Evolutionary conservation across 1,140 invertebrate genomes (phyloP), one percentile per base, ranked within the genome.

Genomic region (Armadillidium nasatum): DNA sequence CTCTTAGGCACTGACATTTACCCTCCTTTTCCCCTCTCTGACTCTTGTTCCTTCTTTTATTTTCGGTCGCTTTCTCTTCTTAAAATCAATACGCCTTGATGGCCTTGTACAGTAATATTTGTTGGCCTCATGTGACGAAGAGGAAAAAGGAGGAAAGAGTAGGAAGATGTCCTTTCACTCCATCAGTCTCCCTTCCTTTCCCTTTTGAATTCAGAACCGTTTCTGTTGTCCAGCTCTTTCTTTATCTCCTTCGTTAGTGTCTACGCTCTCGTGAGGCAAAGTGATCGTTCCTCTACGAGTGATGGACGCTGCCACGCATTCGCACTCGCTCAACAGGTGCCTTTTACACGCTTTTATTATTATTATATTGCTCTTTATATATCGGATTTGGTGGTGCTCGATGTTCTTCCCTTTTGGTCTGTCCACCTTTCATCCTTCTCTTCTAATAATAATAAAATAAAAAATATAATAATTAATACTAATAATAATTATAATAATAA

Each of bases 41-140:
- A 3, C 50, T 60, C 50, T 60, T 7, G 1, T 7, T 60, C 50
- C 7, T 6, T 33, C 33, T 33, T 6, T 33, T 6, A 3, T 6
- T 60, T 19, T 60, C 50, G 4, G 11, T 60, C 50, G 11, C 50
- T 60, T 19, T 4, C 50, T 60, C 50, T 60, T 19, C 50, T 4
- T 60, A 60, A 60, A 60, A 60, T 60, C 50, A 60, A 60, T 60
- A 60, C 50, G 50, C 11, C 3, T 60, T 60, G 50, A 60, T 60
- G 50, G 50, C 19, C 11, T 60, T 13, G 50, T 60, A 60, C 19
- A 60, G 50, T 60, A 60, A 7, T 33, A 33, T 33, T 33, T 33
- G 33, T 60, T 60, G 11, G 2, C 19, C 46, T 50, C 3, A 7
- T 60, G 50, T 13, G 50, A 60, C 50, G 50, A 7, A 60, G 7